Conservation (phyloP, 2,113 vertebrate species). For the Oncorhynchus nerka region DNA sequence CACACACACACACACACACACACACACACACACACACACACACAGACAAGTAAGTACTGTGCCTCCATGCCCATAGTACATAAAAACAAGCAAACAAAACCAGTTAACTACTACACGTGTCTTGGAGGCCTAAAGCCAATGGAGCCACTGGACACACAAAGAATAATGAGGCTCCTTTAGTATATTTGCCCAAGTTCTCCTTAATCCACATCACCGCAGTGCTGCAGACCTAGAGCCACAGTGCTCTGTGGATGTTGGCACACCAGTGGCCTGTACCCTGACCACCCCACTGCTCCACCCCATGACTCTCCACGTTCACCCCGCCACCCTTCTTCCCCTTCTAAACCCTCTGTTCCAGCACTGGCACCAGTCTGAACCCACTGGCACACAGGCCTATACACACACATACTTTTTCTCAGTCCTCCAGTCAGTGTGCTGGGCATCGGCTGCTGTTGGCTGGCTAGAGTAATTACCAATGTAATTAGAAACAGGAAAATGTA, state of each 20-base stretch:
- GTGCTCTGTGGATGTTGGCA: conserved; percentile 46
- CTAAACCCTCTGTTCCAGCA: background rate
- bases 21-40: conserved; percentile 10
- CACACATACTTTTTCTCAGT: conserved; percentile 26
- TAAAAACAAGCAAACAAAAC: conserved; percentile 40
- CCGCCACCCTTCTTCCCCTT: background rate
- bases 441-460: conserved; percentile 35
- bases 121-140: conserved; percentile 12
- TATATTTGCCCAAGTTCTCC: conserved; percentile 54
- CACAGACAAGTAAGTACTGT: background rate
- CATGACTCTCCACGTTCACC: background rate
- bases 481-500: conserved; percentile 61
- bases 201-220: conserved; percentile 52
- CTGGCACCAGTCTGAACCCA: background rate
- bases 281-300: conserved; percentile 20
- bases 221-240: conserved; percentile 1
- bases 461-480: conserved; percentile 53
- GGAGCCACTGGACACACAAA: conserved; percentile 35
- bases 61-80: background rate
- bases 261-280: background rate
- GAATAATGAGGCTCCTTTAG: conserved; percentile 56
- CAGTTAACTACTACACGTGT: conserved; percentile 34
- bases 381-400: background rate
- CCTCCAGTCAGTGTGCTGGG: conserved; percentile 9
- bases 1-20: background rate